Conservation (phyloP, 2,113 vertebrate species). For the Canis aureus region DNA sequence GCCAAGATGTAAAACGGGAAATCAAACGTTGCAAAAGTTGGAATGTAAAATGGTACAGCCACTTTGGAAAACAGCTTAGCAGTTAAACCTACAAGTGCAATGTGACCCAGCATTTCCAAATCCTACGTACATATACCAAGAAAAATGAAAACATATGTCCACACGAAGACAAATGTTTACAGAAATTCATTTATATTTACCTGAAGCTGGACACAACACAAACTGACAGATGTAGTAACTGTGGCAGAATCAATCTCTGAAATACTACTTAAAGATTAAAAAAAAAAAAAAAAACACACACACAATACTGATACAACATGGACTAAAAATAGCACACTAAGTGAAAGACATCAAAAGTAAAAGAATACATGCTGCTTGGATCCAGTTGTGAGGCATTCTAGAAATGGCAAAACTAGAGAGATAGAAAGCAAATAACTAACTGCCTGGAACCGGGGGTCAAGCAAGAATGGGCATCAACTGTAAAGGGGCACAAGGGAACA, state of each 20-base stretch:
- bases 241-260: background rate
- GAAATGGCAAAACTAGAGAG: slow-evolving; percentile 12
- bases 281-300: background rate
- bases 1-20: background rate
- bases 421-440: background rate
- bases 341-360: slow-evolving; percentile 6
- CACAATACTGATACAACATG: background rate
- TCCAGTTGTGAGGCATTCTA: background rate
- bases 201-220: background rate
- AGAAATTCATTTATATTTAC: background rate
- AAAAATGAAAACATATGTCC: slow-evolving; percentile 1
- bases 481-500: background rate
- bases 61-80: background rate
- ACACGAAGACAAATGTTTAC: background rate
- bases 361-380: background rate
- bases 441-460: background rate
- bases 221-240: background rate
- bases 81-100: background rate
- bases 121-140: background rate
- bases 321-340: background rate
- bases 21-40: background rate
- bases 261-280: background rate
- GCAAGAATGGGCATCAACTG: background rate
- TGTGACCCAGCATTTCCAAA: background rate
- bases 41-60: background rate